These are phyloP conservation scores for Acipenser transmontanus DNA, from an alignment of 2,797 vertebrate genomes.

Conservation along the genomic window DNA sequence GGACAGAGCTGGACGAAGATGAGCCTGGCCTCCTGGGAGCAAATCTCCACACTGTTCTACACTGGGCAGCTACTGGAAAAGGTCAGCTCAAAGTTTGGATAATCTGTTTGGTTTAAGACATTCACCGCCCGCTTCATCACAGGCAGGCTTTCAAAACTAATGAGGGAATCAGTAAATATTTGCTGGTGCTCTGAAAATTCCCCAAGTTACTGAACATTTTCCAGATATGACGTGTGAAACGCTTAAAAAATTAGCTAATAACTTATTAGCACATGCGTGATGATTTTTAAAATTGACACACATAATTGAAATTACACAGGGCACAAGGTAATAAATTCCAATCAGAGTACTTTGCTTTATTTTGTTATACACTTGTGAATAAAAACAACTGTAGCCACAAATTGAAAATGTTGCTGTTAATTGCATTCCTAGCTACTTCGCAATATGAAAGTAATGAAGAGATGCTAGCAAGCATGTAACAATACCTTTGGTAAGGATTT, in stretches of 20 bases:
- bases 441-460: constrained; percentile 1
- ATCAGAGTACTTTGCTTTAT: constrained; percentile 1
- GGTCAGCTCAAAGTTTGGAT: constrained; percentile 71
- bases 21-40: constrained; percentile 21
- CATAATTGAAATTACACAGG: constrained; percentile 71
- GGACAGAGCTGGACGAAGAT: constrained; percentile 24
- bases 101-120: constrained; percentile 64
- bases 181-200: constrained; percentile 70
- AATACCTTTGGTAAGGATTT: constrained; percentile 71
- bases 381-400: constrained; percentile 9
- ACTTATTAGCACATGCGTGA: constrained; percentile 76
- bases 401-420: constrained; percentile 13
- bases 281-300: constrained; percentile 75
- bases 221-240: constrained; percentile 67
- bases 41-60: constrained; percentile 39
- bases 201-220: constrained; percentile 61
- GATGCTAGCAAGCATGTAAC: constrained; percentile 5
- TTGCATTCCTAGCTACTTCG: constrained; percentile 12
- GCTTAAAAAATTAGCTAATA: constrained; percentile 66
- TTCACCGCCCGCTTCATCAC: constrained; percentile 70
- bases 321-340: constrained; percentile 11
- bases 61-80: constrained; percentile 39
- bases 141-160: constrained; percentile 50
- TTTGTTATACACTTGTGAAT: constrained; percentile 11
- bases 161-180: constrained; percentile 78